Percentiles rank a stretch among this genome's conserved stretches.
phyloP scores from a whole-genome alignment of 2,113 vertebrate species.

The Salvator merianae region DNA sequence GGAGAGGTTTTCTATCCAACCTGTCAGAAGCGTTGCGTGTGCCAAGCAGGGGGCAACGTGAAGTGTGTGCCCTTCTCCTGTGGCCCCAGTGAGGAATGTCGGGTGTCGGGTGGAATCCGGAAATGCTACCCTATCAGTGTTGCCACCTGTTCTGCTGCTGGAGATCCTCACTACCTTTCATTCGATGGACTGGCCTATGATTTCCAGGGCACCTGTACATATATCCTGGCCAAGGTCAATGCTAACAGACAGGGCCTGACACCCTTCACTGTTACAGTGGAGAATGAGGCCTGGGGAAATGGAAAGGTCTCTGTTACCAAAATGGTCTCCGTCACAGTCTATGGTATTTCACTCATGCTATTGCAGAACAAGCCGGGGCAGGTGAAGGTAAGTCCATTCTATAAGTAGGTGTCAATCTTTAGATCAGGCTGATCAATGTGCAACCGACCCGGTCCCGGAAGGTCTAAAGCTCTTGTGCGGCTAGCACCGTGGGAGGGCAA shows the following conservation, averaged over 20 bases:
- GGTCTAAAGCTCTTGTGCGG: too few species aligned
- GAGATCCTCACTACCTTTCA: slow-evolving; percentile 69
- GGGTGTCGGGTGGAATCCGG: slow-evolving; percentile 41
- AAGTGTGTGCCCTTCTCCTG: slow-evolving; percentile 46
- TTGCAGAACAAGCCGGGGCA: slow-evolving; percentile 26
- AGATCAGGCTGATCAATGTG: background rate
- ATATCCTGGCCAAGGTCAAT: slow-evolving; percentile 46
- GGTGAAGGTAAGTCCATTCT: slow-evolving; percentile 44
- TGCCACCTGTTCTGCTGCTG: slow-evolving; percentile 49
- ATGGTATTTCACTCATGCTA: slow-evolving; percentile 48
- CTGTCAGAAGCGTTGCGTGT: slow-evolving; percentile 49
- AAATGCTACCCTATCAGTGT: slow-evolving; percentile 42
- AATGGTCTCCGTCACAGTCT: slow-evolving; percentile 45
- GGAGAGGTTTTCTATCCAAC: slow-evolving; percentile 47
- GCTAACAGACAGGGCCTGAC: background rate
- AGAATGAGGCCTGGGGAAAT: slow-evolving; percentile 32
- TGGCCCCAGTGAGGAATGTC: slow-evolving; percentile 45
- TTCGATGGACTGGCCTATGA: slow-evolving; percentile 71
- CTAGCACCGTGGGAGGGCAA: too few species aligned
- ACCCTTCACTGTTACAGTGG: slow-evolving; percentile 32
- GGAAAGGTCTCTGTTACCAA: slow-evolving; percentile 29
- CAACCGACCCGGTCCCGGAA: too few species aligned
- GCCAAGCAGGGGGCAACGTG: slow-evolving; percentile 33
- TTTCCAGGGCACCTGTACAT: slow-evolving; percentile 74
- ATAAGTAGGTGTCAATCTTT: background rate